Percentiles rank a stretch among this genome's conserved stretches.
Evolutionary conservation across 1,140 invertebrate species (phyloP).

Genomic region (Marisa cornuarietis): DNA sequence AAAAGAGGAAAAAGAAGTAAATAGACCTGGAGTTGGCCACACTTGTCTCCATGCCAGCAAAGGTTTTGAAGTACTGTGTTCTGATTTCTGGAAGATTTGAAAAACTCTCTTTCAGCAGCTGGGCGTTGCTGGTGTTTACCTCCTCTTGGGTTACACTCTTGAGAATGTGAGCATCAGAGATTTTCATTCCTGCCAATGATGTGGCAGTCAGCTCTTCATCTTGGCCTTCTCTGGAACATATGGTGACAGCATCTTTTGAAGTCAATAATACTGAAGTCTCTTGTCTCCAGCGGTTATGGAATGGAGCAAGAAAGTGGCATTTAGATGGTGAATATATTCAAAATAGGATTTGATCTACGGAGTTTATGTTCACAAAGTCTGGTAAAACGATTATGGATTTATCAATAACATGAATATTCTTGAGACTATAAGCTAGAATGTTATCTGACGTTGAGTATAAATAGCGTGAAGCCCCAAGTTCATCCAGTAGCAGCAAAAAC

Average conservation of each 20-base stretch:
- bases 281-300: no score
- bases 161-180: conserved; percentile 41
- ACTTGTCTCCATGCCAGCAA: conserved; percentile 40
- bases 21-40: conserved; percentile 52
- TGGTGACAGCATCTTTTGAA: background rate
- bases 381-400: no score
- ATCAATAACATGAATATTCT: no score
- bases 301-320: no score
- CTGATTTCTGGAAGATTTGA: conserved; percentile 38
- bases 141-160: conserved; percentile 52
- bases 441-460: no score
- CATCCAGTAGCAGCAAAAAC: no score
- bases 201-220: conserved; percentile 33
- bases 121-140: conserved; percentile 34
- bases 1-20: background rate
- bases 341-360: no score
- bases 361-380: no score
- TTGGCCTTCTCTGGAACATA: conserved; percentile 29
- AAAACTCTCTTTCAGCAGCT: conserved; percentile 32
- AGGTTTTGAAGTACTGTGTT: conserved; percentile 48
- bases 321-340: no score
- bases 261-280: background rate
- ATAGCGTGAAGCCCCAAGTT: no score
- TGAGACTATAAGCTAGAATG: no score
- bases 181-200: conserved; percentile 42